Base-by-base conservation (phyloP, 2,888 invertebrate species). In the Dorcus hopei region DNA sequence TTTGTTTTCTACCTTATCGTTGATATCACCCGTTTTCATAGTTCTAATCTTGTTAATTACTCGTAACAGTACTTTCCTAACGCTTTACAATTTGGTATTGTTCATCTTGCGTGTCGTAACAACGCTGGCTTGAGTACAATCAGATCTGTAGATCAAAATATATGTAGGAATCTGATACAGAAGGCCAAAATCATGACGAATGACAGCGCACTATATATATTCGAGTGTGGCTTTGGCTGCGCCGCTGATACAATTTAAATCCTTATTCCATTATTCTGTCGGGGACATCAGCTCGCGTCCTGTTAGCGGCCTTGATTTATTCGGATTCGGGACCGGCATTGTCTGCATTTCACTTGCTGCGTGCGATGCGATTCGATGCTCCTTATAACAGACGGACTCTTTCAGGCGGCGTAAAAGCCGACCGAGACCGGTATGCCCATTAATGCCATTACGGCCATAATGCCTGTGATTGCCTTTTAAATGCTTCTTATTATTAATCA, bases 181-280 rank as follows among this genome's bases (percentile, higher is more conserved):
- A 60, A 64, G 65, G 62, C 70, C 67, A 66, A 73, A 73, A 70
- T 72, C 69, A 68, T 65, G 62, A 65, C 70, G 71, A 71, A 70
- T 71, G 71, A 71, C 71, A 69, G 67, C 67, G 66, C 66, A 66
- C 64, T 60, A 63, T 65, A 67, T 67, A 70, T 69, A 55, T 69
- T 65, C 60, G 66, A 63, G 63, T 64, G 65, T 61, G 54, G 63
- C 61, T 59, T 63, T 61, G 53, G 55, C 61, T 63, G 59, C 55
- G 55, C 49, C 56, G 33, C 71, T 71, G 76, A 70, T 74, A 76
- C 76, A 75, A 76, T 76, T 76, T 75, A 76, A 75, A 73, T 73
- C 72, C 70, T 67, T 74, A 74, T 74, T 76, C 75, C 76, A 77
- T 77, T 77, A 77, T 77, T 74, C 76, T 74, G 74, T 74, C 75